phyloP scores from a whole-genome alignment of 2,113 vertebrate genomes.

The Myodes glareolus region DNA sequence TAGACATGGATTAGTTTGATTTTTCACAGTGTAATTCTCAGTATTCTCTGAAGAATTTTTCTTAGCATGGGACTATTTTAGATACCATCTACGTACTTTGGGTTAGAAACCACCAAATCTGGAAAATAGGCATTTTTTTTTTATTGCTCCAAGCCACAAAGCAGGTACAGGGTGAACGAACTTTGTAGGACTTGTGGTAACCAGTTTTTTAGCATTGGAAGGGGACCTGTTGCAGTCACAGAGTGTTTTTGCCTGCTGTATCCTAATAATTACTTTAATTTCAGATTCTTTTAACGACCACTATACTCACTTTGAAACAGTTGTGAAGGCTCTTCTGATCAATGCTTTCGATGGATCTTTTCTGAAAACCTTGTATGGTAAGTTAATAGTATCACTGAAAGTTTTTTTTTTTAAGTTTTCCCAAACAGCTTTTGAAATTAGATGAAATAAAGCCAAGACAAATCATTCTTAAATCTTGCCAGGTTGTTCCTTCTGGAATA shows the following conservation, averaged over 20 bases:
- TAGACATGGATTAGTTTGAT: neutral
- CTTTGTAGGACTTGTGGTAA: neutral
- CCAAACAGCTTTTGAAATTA: neutral
- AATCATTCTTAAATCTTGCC: neutral
- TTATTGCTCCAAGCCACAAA: neutral
- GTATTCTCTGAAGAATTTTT: neutral
- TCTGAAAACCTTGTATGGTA: slow-evolving; percentile 90
- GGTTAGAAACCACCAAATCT: slow-evolving; percentile 13
- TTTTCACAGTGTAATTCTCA: neutral
- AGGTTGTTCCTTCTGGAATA: neutral
- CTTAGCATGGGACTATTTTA: slow-evolving; percentile 36
- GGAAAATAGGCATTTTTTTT: slow-evolving; percentile 32
- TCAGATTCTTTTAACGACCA: slow-evolving; percentile 86
- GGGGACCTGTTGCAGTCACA: neutral
- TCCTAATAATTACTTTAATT: slow-evolving; percentile 73
- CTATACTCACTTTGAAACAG: slow-evolving; percentile 88
- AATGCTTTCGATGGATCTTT: slow-evolving; percentile 89
- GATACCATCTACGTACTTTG: neutral
- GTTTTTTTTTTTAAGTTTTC: neutral
- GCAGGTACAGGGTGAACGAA: neutral
- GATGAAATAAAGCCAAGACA: slow-evolving; percentile 12
- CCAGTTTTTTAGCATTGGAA: slow-evolving; percentile 18
- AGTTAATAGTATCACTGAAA: slow-evolving; percentile 74
- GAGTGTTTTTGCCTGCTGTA: neutral
- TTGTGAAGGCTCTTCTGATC: slow-evolving; percentile 91